Evolutionary conservation across 2,113 vertebrate species (phyloP), one percentile per base, ranked within the genome.

Genomic region (Nycticorax nycticorax): DNA sequence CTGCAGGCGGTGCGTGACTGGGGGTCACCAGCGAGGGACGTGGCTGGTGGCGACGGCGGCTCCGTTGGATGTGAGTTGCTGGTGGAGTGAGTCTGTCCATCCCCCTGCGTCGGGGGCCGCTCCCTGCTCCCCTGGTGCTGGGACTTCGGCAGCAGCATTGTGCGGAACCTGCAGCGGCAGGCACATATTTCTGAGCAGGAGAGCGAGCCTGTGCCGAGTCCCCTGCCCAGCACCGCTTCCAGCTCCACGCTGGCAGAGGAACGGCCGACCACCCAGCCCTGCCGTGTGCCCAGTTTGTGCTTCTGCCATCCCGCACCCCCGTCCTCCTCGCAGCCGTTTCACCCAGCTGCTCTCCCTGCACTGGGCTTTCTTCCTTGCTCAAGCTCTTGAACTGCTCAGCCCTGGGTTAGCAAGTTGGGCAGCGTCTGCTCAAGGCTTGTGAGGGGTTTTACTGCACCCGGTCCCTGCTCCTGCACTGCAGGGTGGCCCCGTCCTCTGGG

Each of bases 271-370:
- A 27, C 6, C 3, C 8, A 37, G 64, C 74, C 45, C 32, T 50
- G 26, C 69, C 6, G 0, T 2, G 10, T 0, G 0, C 39, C 60
- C 30, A 0, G 10, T 8, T 9, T 0, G 0, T 53, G n/a, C 14
- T 52, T 32, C 50, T 79, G 80, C 56, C 30, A 10, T 26, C 14
- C 60, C 43, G 72, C 55, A 33, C 8, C 3, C 30, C 33, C 45
- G 10, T 64, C 17, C n/a, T 72, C 35, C 32, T 55, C 0, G 0
- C 60, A 57, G 75, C 45, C 27, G 0, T 53, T 71, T 72, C 10
- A 19, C 50, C 30, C 74, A 33, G 50, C 71, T 63, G 62, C 66
- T 79, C 14, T 53, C 66, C n/a, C 32, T 35, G 21, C 41, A 6
- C 62, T 6, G 10, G 21, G 20, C 69, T 85, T 73, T 28, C 30